phyloP scores from a whole-genome alignment of 2,888 invertebrate genomes.

The Phaedon cochleariae region DNA sequence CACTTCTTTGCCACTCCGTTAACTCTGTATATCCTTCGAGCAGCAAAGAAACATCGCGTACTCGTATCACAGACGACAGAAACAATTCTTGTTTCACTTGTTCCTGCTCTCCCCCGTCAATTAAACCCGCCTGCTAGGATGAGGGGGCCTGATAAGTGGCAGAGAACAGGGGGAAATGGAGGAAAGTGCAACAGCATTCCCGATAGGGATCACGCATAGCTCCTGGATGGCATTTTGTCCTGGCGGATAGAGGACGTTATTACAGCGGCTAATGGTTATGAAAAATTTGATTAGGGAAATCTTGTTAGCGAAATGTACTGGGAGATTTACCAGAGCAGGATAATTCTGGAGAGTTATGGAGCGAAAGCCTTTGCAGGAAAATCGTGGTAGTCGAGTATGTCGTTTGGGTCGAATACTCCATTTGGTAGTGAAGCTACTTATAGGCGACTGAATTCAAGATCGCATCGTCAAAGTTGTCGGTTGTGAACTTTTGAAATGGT shows the following conservation, averaged over 20 bases:
- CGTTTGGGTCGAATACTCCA: no score
- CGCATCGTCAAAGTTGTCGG: no score
- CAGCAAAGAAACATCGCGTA: constrained; percentile 15
- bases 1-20: constrained; percentile 16
- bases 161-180: constrained; percentile 18
- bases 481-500: no score
- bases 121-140: constrained; percentile 34
- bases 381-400: neutral
- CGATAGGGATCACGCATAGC: constrained; percentile 20
- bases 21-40: constrained; percentile 19
- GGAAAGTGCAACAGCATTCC: constrained; percentile 28
- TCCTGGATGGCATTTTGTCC: constrained; percentile 17
- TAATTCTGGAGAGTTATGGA: neutral
- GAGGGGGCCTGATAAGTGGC: constrained; percentile 28
- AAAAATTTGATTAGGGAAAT: constrained; percentile 25
- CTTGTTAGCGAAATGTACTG: constrained; percentile 18
- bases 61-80: constrained; percentile 30
- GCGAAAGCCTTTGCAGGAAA: no score
- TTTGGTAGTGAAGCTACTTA: no score
- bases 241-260: neutral
- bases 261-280: constrained; percentile 25
- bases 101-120: constrained; percentile 41
- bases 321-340: constrained; percentile 4
- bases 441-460: no score
- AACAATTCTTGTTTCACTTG: constrained; percentile 35